Conservation (phyloP, 2,888 invertebrate genomes). For the Ormyrus rosae region DNA sequence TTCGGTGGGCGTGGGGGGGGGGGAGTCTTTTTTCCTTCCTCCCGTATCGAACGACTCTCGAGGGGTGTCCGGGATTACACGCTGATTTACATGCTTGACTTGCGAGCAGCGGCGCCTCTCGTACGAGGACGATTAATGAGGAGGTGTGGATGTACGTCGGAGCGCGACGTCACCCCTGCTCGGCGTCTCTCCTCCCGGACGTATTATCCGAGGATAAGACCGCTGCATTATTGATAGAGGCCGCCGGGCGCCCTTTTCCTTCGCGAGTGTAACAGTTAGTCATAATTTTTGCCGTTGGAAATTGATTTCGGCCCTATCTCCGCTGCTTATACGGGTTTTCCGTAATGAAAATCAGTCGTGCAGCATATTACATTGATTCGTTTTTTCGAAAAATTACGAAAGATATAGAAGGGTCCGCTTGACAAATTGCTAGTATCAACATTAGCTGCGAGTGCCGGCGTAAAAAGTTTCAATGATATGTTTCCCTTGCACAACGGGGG, state of each 20-base stretch:
- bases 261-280: too few species aligned
- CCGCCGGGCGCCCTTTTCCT: background rate
- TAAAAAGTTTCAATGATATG: background rate
- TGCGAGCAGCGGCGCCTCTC: constrained; percentile 1
- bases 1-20: constrained; percentile 25
- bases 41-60: constrained; percentile 6
- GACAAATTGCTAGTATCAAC: too few species aligned
- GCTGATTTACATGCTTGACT: constrained; percentile 36
- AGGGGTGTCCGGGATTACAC: constrained; percentile 34
- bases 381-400: too few species aligned
- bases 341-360: too few species aligned
- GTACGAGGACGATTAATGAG: constrained; percentile 28
- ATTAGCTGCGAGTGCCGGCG: background rate
- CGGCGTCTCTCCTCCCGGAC: background rate
- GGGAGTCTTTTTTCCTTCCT: background rate
- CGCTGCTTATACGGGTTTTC: too few species aligned
- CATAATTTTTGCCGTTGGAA: too few species aligned
- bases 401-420: too few species aligned
- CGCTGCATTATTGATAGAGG: constrained; percentile 30
- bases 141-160: background rate
- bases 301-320: too few species aligned
- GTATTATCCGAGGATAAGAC: constrained; percentile 7
- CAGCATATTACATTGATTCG: too few species aligned
- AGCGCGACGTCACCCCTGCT: background rate
- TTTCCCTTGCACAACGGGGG: constrained; percentile 1